Conservation (phyloP, 1,140 invertebrate genomes). For the Asobara japonica region DNA sequence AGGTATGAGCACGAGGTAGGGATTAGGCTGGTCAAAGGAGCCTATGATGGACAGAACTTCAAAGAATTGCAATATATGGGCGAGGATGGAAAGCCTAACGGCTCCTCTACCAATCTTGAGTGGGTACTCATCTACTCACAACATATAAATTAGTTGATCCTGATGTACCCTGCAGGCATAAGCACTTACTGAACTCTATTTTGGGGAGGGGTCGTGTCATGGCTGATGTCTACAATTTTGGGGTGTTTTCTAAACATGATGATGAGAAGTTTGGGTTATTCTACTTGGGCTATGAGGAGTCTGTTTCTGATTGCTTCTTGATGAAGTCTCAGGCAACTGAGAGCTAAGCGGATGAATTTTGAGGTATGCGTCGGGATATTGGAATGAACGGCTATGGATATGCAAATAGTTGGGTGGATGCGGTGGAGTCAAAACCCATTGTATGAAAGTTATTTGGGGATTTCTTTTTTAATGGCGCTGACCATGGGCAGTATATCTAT, state of each 20-base stretch:
- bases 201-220: constrained; percentile 34
- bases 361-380: too few relatives aligned
- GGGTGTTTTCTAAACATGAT: neutral
- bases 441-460: too few relatives aligned
- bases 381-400: too few relatives aligned
- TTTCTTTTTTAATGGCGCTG: too few relatives aligned
- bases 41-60: neutral
- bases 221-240: constrained; percentile 39
- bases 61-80: constrained; percentile 12
- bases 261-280: neutral
- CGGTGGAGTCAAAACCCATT: too few relatives aligned
- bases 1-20: neutral
- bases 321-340: neutral
- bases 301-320: neutral
- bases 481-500: too few relatives aligned
- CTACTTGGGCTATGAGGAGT: neutral
- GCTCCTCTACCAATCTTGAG: too few relatives aligned
- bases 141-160: constrained; percentile 31
- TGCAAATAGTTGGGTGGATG: too few relatives aligned
- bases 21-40: neutral
- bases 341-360: too few relatives aligned
- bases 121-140: too few relatives aligned
- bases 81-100: constrained; percentile 9
- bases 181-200: constrained; percentile 46
- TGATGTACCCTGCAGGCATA: neutral